Evolutionary conservation across 1,140 invertebrate genomes (phyloP).

Genomic region (Neoseiulus cucumeris): DNA sequence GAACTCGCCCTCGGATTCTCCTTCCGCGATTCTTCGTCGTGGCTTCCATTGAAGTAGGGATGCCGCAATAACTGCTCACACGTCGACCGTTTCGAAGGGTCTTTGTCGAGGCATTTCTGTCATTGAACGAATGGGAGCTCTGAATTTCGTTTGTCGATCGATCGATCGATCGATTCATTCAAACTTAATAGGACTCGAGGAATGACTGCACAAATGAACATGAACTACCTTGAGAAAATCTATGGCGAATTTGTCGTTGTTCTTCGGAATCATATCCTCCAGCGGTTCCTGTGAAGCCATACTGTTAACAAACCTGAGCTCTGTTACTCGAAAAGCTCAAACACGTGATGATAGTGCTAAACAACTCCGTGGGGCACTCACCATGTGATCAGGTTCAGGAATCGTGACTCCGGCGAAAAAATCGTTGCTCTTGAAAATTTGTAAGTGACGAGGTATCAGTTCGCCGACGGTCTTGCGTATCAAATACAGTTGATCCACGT

Average conservation of each 20-base stretch:
- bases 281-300: slow-evolving; percentile 40
- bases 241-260: slow-evolving; percentile 42
- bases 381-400: slow-evolving; percentile 49
- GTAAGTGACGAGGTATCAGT: slow-evolving; percentile 73
- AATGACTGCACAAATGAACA: not conserved
- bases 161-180: not conserved
- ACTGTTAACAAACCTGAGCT: no score
- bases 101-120: slow-evolving; percentile 81
- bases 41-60: slow-evolving; percentile 43
- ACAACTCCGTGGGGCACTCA: no score
- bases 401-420: slow-evolving; percentile 70
- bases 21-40: slow-evolving; percentile 12
- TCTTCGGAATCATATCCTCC: slow-evolving; percentile 55
- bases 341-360: no score
- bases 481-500: slow-evolving; percentile 91
- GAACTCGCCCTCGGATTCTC: not conserved
- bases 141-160: not conserved
- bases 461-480: slow-evolving; percentile 72
- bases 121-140: slow-evolving; percentile 14
- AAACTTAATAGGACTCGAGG: not conserved
- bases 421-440: slow-evolving; percentile 83
- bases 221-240: slow-evolving; percentile 62
- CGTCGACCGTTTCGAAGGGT: slow-evolving; percentile 69
- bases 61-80: slow-evolving; percentile 71
- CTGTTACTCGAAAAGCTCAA: no score